Evolutionary conservation across 64 coral and sea anemone species (phyloP), one percentile per base, ranked within the genome.

Genomic region (Trachythela sp.): DNA sequence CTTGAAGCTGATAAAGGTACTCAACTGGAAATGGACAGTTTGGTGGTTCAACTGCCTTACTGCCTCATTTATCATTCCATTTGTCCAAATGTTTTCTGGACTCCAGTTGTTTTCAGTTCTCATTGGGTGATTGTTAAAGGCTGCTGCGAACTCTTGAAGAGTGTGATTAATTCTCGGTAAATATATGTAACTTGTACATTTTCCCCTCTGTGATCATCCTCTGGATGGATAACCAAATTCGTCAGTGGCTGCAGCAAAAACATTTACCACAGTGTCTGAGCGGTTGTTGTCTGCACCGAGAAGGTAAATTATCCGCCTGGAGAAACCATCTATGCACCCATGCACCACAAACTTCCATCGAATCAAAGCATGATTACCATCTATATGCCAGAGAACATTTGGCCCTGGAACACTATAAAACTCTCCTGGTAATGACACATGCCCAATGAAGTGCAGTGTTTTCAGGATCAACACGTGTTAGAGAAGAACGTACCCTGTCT

Each of bases 301-400:
- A 22, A 88, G 36, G 34, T 88, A 88, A 11, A 39, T 88, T 37
- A 88, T 88, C 26, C 54, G 39, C n/a, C 88, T 80, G 8, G 84
- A 91, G n/a, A 91, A 91, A 41, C 89, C 84, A 48, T 91, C 89
- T 15, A 91, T 86, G 35, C 84, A 91, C 10, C 84, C 90, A 87
- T 91, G 85, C 27, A 91, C 34, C 13, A 87, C 85, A 33, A 90
- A 90, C 0, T 80, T 36, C 76, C 76, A 90, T 40, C 77, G 10
- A 58, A 90, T 90, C 26, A 84, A 29, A 0, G 59, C 50, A 24
- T 91, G 90, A 86, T 91, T 35, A 8, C 90, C 90, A 91, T 91
- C 67, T 22, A 87, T 91, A 54, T 91, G 90, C 84, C 84, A 91
- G 42, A 86, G 70, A 31, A 84, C 85, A 34, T 90, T 90, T 51